These are phyloP conservation scores for Pyxicephalus adspersus DNA, from an alignment of 2,113 vertebrate species.

Conservation along the genomic window DNA sequence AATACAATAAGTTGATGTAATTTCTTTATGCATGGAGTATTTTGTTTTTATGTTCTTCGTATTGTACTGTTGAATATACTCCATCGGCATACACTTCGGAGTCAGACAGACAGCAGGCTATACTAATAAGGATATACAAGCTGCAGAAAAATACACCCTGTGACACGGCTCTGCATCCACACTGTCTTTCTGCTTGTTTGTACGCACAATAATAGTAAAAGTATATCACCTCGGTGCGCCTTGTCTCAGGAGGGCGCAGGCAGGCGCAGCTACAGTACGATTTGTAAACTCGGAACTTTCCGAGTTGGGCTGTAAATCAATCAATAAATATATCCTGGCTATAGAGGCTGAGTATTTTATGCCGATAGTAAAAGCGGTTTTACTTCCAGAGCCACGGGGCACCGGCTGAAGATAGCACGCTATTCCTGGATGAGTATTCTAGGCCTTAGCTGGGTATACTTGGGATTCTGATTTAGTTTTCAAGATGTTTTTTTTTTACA, in stretches of 20 bases:
- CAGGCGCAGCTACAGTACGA: slow-evolving; percentile 6
- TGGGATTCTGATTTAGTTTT: too few species aligned
- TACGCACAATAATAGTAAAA: slow-evolving; percentile 11
- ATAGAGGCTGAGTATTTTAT: slow-evolving; percentile 16
- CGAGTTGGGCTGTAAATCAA: slow-evolving; percentile 20
- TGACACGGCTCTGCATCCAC: slow-evolving; percentile 10
- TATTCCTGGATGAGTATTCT: too few species aligned
- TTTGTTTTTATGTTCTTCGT: too few species aligned
- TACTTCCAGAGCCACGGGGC: background rate
- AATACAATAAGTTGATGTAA: too few species aligned
- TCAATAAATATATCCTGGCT: slow-evolving; percentile 2
- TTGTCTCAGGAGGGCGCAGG: slow-evolving; percentile 11
- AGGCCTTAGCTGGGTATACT: too few species aligned
- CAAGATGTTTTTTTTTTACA: too few species aligned
- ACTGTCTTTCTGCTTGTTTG: slow-evolving; percentile 7
- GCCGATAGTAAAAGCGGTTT: slow-evolving; percentile 2
- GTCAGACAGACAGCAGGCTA: background rate
- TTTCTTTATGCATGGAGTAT: too few species aligned
- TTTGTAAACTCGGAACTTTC: slow-evolving; percentile 26
- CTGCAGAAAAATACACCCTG: background rate
- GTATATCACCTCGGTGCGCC: slow-evolving; percentile 11
- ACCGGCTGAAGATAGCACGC: background rate
- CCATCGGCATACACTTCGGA: background rate
- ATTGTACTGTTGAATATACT: too few species aligned
- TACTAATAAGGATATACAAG: slow-evolving; percentile 22